Evolutionary conservation across 1,140 invertebrate genomes (phyloP).

Genomic region (Belonocnema kinseyi): DNA sequence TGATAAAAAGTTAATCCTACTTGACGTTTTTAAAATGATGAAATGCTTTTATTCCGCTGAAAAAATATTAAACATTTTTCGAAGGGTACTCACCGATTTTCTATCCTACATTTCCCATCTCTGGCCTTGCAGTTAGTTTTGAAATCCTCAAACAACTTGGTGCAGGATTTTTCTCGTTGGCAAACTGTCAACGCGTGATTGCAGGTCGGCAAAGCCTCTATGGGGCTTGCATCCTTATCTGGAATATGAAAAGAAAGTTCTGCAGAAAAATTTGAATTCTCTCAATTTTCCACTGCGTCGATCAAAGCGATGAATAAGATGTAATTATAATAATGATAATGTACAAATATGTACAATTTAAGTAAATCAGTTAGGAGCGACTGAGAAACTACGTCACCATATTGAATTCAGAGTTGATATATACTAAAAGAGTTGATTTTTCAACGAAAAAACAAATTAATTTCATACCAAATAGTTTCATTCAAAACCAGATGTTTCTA

Average conservation of each 20-base stretch:
- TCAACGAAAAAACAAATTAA: no score
- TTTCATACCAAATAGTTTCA: no score
- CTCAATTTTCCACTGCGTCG: neutral
- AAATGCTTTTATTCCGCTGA: no score
- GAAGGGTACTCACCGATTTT: constrained; percentile 82
- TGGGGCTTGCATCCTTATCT: constrained; percentile 91
- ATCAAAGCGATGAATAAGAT: neutral
- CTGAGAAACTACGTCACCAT: no score
- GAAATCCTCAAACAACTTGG: constrained; percentile 88
- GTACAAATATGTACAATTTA: no score
- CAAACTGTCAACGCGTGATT: constrained; percentile 90
- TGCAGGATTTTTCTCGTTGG: constrained; percentile 85
- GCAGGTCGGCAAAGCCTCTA: constrained; percentile 90
- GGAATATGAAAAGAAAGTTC: constrained; percentile 61
- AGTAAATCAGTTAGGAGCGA: no score
- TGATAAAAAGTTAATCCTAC: no score
- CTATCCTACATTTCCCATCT: constrained; percentile 90
- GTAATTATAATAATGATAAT: neutral
- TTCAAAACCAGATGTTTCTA: no score
- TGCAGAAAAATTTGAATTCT: neutral
- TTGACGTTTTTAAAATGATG: no score
- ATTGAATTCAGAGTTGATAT: no score
- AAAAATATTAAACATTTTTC: no score
- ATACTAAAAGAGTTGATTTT: no score
- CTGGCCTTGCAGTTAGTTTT: constrained; percentile 88